Evolutionary conservation across 2,113 vertebrate species (phyloP).

Genomic region (Microtus richardsoni): DNA sequence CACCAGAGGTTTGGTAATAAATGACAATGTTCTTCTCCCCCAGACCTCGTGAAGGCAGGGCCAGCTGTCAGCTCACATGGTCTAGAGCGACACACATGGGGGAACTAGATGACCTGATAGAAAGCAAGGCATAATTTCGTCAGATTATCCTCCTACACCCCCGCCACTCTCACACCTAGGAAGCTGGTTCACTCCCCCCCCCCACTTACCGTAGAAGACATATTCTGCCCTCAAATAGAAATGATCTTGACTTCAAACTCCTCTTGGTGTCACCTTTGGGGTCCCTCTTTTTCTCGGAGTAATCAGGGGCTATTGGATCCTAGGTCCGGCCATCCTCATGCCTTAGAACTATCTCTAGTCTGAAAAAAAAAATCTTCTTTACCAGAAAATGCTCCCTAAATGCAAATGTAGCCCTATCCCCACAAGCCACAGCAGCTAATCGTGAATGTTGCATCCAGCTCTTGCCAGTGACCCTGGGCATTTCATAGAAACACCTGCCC

Average conservation of each 20-base stretch:
- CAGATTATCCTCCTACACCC: not conserved
- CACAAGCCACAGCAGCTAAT: not conserved
- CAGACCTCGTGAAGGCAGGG: not conserved
- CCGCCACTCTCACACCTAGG: not conserved
- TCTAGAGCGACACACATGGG: not conserved
- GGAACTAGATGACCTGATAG: not conserved
- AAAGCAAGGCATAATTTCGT: slow-evolving; percentile 52
- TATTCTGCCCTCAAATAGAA: not conserved
- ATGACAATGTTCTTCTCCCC: not conserved
- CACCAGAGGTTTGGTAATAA: slow-evolving; percentile 4
- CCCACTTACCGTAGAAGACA: not conserved
- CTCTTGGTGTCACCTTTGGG: not conserved
- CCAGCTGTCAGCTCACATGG: slow-evolving; percentile 23
- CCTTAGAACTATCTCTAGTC: not conserved
- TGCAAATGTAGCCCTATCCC: not conserved
- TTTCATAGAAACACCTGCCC: too few relatives aligned
- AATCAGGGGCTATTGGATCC: not conserved
- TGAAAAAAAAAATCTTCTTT: not conserved
- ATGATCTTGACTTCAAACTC: not conserved
- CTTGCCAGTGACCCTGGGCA: not conserved
- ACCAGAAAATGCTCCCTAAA: not conserved
- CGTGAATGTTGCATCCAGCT: not conserved
- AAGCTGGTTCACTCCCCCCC: not conserved
- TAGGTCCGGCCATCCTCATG: not conserved
- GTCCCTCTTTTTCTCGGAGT: not conserved